Percentiles rank a stretch among this genome's conserved stretches.
Evolutionary conservation across 2,888 invertebrate species (phyloP).

Genomic region (Tetranychus piercei): DNA sequence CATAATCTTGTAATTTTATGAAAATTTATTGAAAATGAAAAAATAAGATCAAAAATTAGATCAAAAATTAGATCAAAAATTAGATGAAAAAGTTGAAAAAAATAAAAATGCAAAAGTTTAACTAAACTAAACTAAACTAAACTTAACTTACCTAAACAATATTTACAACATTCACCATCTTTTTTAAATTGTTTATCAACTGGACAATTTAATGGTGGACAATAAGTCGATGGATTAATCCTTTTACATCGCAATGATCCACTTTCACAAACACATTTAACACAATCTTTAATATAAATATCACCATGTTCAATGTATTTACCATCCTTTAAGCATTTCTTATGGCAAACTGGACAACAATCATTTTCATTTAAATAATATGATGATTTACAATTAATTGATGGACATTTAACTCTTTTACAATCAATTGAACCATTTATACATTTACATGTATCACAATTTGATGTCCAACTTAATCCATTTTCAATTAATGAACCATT

Average conservation of each 20-base stretch:
- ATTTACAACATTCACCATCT: conserved; percentile 70
- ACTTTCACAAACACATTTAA: conserved; percentile 60
- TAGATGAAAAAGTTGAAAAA: no score
- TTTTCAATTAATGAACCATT: background rate
- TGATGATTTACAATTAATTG: conserved; percentile 46
- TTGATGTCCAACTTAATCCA: background rate
- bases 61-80: no score
- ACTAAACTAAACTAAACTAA: no score
- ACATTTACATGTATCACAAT: background rate
- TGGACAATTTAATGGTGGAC: conserved; percentile 59
- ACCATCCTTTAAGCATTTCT: conserved; percentile 35
- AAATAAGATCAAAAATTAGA: no score
- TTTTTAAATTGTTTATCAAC: conserved; percentile 56
- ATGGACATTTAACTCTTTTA: conserved; percentile 59
- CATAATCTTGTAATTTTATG: conserved; percentile 44
- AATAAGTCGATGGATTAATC: conserved; percentile 46
- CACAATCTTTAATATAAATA: conserved; percentile 39
- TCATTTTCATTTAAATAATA: conserved; percentile 32
- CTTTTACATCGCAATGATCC: conserved; percentile 58
- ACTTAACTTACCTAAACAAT: conserved; percentile 53
- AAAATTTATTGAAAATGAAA: conserved; percentile 10
- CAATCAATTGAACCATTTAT: conserved; percentile 63
- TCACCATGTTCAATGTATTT: conserved; percentile 13
- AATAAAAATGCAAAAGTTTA: no score
- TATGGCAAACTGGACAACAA: conserved; percentile 68